Evolutionary conservation across 2,888 invertebrate species (phyloP).

Genomic region (Amitus sp.): DNA sequence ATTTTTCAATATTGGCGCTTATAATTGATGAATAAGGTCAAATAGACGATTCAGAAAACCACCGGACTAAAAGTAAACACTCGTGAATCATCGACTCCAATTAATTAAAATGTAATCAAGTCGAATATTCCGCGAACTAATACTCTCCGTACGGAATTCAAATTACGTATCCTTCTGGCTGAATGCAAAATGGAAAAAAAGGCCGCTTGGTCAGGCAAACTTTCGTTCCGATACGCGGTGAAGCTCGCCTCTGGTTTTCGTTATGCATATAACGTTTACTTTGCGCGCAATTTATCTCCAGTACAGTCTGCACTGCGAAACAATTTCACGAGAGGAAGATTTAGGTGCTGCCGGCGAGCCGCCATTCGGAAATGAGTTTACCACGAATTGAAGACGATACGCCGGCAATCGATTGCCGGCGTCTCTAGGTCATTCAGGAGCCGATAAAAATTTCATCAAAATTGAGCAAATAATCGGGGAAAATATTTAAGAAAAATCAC

Average conservation of each 20-base stretch:
- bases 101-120: neutral
- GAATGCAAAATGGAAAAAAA: slow-evolving; percentile 1
- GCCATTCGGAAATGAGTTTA: slow-evolving; percentile 34
- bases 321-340: slow-evolving; percentile 36
- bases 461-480: no score
- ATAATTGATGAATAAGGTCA: no score
- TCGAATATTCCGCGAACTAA: neutral
- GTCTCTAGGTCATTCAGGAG: neutral
- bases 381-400: slow-evolving; percentile 27
- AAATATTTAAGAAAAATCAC: no score
- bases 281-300: slow-evolving; percentile 37
- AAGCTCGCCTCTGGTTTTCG: slow-evolving; percentile 22
- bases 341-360: slow-evolving; percentile 28
- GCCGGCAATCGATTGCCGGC: neutral
- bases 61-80: no score
- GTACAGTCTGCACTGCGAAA: slow-evolving; percentile 21
- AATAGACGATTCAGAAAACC: no score
- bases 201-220: slow-evolving; percentile 8
- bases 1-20: no score
- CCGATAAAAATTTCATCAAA: no score
- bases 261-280: slow-evolving; percentile 31
- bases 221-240: slow-evolving; percentile 33
- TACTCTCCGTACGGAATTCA: neutral
- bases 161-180: neutral
- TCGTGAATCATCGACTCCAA: no score